Base-by-base conservation (phyloP, 1,140 invertebrate species). In the Frieseomelitta varia region DNA sequence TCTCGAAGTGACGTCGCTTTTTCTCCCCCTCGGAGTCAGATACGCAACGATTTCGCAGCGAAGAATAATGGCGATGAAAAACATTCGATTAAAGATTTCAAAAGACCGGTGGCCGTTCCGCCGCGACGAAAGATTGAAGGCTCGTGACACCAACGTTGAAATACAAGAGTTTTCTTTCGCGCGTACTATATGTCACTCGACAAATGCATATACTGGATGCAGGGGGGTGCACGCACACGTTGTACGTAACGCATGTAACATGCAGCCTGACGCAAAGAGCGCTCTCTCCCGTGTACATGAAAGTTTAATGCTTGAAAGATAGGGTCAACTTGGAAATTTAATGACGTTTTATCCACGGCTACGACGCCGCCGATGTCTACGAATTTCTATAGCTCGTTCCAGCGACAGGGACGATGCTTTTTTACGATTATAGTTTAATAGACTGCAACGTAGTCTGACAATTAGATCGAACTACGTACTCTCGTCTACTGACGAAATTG, bases 311-410 rank as follows among this genome's bases (percentile, higher is more conserved):
- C 74, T 21, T 15, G 58, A 84, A 79, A 78, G 85, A 84, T 79
- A 83, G 74, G 73, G 80, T 73, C 80, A 83, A 85, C 58, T 73
- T 83, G 80, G 80, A 83, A 78, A 75, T 85, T 83, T 85, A 78
- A 85, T 78, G 74, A 85, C 74, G 51, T 74, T 86, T 83, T 75
- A 83, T 77, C 21, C 81, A 12, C 53, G 74, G 15, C 19, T 53
- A 67, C 63, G 56, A 67, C 63, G 56, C 30, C 30, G 30, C 30
- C 30, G 30, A 30, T 30, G 17, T 24, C 27, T 61, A 27, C 10
- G n/a, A 55, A 81, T 65, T 53, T 61, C 61, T 83, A 3, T 53
- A 58, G 17, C 24, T 17, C 4, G 14, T 17, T 24, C 10, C 12
- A n/a, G 17, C 21, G n/a, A 21, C 17, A 12, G 24, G 4, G 47